phyloP scores from a whole-genome alignment of 92 coral and sea anemone species.

The Paragorgia papillata region DNA sequence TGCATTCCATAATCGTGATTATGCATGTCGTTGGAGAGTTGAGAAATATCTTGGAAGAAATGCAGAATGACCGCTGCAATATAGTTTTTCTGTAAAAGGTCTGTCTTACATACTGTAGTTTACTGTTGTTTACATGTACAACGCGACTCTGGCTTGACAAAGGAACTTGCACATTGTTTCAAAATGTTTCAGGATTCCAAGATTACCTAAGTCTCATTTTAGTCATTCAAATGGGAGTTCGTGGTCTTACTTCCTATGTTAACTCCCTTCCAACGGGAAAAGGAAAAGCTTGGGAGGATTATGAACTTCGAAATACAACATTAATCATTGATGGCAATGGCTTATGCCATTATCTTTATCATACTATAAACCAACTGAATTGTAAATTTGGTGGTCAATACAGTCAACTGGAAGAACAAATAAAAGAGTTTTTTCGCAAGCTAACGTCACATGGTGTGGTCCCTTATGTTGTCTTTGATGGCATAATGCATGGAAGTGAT shows the following conservation, averaged over 20 bases:
- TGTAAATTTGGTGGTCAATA: constrained; percentile 83
- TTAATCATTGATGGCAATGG: constrained; percentile 84
- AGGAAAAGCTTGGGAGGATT: constrained; percentile 59
- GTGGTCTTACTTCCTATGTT: constrained; percentile 68
- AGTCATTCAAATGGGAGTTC: constrained; percentile 97
- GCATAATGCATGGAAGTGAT: constrained; percentile 64
- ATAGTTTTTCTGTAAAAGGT: too few species aligned
- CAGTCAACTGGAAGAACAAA: constrained; percentile 55
- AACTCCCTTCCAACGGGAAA: constrained; percentile 41
- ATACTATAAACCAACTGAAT: constrained; percentile 51
- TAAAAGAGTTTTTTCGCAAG: constrained; percentile 64
- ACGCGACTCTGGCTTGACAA: too few species aligned
- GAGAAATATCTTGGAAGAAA: too few species aligned
- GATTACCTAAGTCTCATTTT: too few species aligned
- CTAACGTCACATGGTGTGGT: constrained; percentile 55
- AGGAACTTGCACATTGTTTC: too few species aligned
- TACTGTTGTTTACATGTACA: too few species aligned
- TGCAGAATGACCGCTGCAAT: too few species aligned
- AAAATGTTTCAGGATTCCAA: too few species aligned
- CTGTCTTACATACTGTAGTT: too few species aligned
- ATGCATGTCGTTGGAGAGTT: too few species aligned
- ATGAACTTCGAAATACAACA: constrained; percentile 60
- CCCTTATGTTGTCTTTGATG: constrained; percentile 79
- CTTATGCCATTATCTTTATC: constrained; percentile 59
- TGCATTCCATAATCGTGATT: too few species aligned